Percentiles rank a stretch among this genome's conserved stretches.
Evolutionary conservation across 1,140 invertebrate genomes (phyloP).

Genomic region (Oreohelix idahoensis): DNA sequence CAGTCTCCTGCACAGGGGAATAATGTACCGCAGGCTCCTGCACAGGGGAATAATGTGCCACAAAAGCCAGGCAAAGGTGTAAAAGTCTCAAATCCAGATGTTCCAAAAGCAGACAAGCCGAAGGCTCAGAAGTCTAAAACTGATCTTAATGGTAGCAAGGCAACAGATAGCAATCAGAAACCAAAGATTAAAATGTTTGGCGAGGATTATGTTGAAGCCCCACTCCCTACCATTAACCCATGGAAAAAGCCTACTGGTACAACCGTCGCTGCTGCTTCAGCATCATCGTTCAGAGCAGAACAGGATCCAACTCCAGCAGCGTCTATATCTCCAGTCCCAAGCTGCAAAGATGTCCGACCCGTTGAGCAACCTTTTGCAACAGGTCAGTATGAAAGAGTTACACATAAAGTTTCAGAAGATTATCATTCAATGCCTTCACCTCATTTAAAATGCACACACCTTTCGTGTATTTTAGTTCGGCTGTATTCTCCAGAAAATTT

Average conservation of each 20-base stretch:
- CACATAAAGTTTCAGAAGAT: too few relatives aligned
- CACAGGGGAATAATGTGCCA: too few relatives aligned
- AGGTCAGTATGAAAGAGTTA: too few relatives aligned
- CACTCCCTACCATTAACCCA: slow-evolving; percentile 19
- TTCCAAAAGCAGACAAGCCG: neutral
- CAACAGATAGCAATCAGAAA: neutral
- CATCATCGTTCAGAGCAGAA: neutral
- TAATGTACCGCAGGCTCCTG: neutral
- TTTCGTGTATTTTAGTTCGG: too few relatives aligned
- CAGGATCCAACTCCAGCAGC: slow-evolving; percentile 7
- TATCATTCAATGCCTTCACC: too few relatives aligned
- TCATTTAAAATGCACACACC: too few relatives aligned
- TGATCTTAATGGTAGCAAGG: slow-evolving; percentile 24
- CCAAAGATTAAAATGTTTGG: slow-evolving; percentile 36
- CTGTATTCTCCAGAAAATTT: too few relatives aligned
- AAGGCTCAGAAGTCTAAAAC: slow-evolving; percentile 12
- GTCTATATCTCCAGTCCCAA: neutral
- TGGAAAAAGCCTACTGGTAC: slow-evolving; percentile 17
- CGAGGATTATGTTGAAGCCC: slow-evolving; percentile 34
- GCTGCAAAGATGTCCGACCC: neutral
- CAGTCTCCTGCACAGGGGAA: too few relatives aligned
- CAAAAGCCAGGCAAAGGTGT: neutral
- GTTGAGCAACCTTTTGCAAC: neutral
- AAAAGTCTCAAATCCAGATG: neutral
- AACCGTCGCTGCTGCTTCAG: neutral